Percentiles rank a stretch among this genome's conserved stretches.
Evolutionary conservation across 2,797 vertebrate genomes (phyloP).

Genomic region (Podarcis siculus): DNA sequence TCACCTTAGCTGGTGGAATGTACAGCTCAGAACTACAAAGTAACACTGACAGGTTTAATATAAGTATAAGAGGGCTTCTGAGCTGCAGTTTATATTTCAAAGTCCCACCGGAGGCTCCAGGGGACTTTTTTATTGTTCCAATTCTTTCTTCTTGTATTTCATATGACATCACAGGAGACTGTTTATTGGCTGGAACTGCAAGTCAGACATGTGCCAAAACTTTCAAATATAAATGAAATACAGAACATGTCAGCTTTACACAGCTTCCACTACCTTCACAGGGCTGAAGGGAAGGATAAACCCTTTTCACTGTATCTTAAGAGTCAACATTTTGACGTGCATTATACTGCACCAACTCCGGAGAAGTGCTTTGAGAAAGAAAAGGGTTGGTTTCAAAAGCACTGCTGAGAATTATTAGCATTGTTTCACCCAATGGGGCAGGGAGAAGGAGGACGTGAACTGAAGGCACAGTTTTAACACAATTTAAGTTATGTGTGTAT

Average conservation of each 20-base stretch:
- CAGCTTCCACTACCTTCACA: rapidly evolving
- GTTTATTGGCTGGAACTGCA: not conserved
- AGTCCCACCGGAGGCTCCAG: constrained; percentile 2
- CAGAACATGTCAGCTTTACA: constrained; percentile 12
- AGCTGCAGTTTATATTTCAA: constrained; percentile 43
- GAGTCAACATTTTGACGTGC: not conserved
- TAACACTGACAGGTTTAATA: constrained; percentile 30
- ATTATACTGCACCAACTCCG: not conserved
- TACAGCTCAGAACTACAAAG: constrained; percentile 46
- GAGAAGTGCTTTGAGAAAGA: not conserved
- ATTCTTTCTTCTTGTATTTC: constrained; percentile 15
- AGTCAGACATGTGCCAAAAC: constrained; percentile 19
- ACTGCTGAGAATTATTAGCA: not conserved
- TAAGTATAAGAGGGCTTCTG: constrained; percentile 18
- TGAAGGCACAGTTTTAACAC: not conserved
- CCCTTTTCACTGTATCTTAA: not conserved
- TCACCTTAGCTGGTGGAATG: constrained; percentile 1
- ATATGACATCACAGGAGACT: not conserved
- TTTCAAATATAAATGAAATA: not conserved
- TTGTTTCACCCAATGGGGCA: not conserved
- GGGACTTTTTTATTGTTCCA: constrained; percentile 7
- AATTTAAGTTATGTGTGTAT: not conserved
- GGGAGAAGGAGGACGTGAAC: not conserved
- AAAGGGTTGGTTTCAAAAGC: not conserved
- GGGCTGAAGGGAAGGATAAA: not conserved